Base-by-base conservation (phyloP, 2,888 invertebrate genomes). In the Eristalis intricaria region DNA sequence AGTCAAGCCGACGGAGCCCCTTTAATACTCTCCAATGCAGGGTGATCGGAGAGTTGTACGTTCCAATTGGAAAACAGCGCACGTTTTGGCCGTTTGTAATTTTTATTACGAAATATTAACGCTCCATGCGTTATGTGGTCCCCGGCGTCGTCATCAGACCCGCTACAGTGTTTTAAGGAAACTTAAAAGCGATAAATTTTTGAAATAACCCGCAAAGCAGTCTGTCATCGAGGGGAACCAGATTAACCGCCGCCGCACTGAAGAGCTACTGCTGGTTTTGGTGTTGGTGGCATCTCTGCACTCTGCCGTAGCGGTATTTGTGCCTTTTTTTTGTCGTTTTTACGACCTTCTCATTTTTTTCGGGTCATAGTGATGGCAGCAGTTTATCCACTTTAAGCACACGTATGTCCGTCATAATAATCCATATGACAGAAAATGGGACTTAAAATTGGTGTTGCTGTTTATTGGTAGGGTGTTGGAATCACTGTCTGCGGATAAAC, bases 61-160 rank as follows among this genome's bases (percentile, higher is more conserved):
- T 35, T 38, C 63, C 76, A 68, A 84, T 84, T 75, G 69, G 61
- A 70, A 84, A 73, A 60, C 71, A 60, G 11, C 61, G 60, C 87
- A 87, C 87, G 87, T 87, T 84, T 84, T 50, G 69, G 64, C 61
- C 87, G 87, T 84, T 87, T 87, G 87, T 87, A 87, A 84, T 84
- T 75, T 87, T 87, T 87, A 87, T 87, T 84, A 75, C 87, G 64
- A 80, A 76, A 87, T 84, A 87, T 84, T 84, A 84, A 84, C 79
- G 84, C 84, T 80, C 69, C 76, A 80, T 84, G 80, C 80, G 79
- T 79, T 87, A 84, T 87, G 68, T 71, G 78, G 70, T 74, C 23
- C 50, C 63, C 43, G 26, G 22, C 65, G 66, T 43, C 68, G 43
- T 43, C 58, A 70, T 35, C 3, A 58, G 58, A 15, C 13, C 23